Percentiles rank a stretch among this genome's conserved stretches.
These are phyloP conservation scores for Megalopta genalis DNA, from an alignment of 1,140 invertebrate genomes.

Conservation along the genomic window DNA sequence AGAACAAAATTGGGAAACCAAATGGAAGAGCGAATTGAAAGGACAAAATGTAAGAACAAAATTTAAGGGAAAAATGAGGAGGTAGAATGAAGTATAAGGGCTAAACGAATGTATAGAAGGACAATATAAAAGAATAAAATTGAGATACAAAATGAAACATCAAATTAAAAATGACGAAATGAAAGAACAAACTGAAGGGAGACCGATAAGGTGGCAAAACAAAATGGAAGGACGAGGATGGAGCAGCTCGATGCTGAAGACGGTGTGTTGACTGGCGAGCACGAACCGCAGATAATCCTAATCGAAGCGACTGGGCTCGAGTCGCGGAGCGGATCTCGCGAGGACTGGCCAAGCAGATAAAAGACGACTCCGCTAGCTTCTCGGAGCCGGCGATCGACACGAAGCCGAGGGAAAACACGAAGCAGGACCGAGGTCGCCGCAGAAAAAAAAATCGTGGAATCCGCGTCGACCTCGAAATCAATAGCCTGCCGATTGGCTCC, in stretches of 20 bases:
- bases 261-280: not conserved
- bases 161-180: not conserved
- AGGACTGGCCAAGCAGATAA: constrained; percentile 19
- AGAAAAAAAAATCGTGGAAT: constrained; percentile 36
- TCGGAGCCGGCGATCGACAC: constrained; percentile 7
- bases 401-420: constrained; percentile 17
- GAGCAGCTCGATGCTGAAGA: not conserved
- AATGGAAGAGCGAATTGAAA: too few species aligned
- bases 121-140: too few species aligned
- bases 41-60: too few species aligned
- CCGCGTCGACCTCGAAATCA: not conserved
- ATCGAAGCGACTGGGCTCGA: constrained; percentile 9
- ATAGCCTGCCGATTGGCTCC: not conserved
- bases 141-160: too few species aligned
- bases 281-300: not conserved
- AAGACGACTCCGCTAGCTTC: not conserved
- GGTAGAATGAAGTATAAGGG: too few species aligned
- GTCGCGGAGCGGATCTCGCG: constrained; percentile 8
- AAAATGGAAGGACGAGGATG: not conserved
- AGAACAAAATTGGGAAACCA: too few species aligned
- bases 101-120: too few species aligned
- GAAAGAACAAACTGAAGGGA: too few species aligned
- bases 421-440: constrained; percentile 5
- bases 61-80: too few species aligned
- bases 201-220: too few species aligned